Base-by-base conservation (phyloP, 2,113 vertebrate species). In the Lichenostomus cassidix region DNA sequence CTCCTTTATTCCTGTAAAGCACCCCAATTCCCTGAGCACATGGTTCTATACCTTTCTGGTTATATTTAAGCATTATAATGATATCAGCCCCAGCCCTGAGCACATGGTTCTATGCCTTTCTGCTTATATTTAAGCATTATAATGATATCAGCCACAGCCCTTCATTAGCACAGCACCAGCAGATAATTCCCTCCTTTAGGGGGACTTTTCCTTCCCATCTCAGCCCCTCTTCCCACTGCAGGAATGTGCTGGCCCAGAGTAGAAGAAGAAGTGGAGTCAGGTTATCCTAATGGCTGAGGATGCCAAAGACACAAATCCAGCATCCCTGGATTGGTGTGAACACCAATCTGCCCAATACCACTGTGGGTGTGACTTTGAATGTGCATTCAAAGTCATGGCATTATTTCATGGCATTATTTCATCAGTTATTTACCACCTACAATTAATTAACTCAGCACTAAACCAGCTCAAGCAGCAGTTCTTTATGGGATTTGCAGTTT, bases 311-410 rank as follows among this genome's bases (percentile, higher is more conserved):
- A 11, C 55, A n/a, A 41, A 53, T 12, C 37, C 31, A 37, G 33
- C 42, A 7, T 20, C 23, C 2, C 19, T 8, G n/a, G 10, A 10
- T 5, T 6, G 2, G 3, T 17, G 27, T 3, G 1, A 9, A 0
- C 60, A n/a, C 11, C 3, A 2, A 3, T 28, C 67, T 92, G 76
- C 46, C 35, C 53, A 3, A 0, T 5, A 2, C 5, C 41, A 35
- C 29, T 4, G 0, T 2, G 27, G 33, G 19, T 29, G 49, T 35
- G 53, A 21, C 53, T 46, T 55, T n/a, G n/a, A n/a, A n/a, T n/a
- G n/a, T n/a, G n/a, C n/a, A n/a, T n/a, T n/a, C n/a, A n/a, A n/a
- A n/a, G n/a, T n/a, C n/a, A n/a, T n/a, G n/a, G n/a, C n/a, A n/a
- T n/a, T n/a, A n/a, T n/a, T n/a, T n/a, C n/a, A n/a, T n/a, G n/a